phyloP scores from a whole-genome alignment of 2,797 vertebrate genomes.

The Momotus momota region DNA sequence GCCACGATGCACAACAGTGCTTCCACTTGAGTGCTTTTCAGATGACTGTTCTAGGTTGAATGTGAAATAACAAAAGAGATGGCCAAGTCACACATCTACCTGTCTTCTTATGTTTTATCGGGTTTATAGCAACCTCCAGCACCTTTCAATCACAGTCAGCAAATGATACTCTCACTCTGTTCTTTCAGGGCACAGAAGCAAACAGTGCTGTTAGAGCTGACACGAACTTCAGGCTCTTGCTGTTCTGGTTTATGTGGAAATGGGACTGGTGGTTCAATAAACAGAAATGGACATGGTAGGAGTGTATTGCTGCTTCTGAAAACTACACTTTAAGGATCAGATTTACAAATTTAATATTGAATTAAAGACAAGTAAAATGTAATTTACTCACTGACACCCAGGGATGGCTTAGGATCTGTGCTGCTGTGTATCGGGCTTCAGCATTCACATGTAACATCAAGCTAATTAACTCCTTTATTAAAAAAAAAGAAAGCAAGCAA shows the following conservation, averaged over 20 bases:
- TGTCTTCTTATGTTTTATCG: not conserved
- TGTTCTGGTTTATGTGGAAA: not conserved
- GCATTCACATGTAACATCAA: slow-evolving; percentile 93
- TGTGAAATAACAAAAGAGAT: not conserved
- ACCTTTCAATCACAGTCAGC: not conserved
- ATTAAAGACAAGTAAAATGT: not conserved
- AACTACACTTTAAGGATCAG: not conserved
- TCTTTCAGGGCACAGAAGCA: not conserved
- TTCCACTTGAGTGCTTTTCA: not conserved
- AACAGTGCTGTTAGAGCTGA: not conserved
- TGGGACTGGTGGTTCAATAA: not conserved
- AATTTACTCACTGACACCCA: slow-evolving; percentile 91
- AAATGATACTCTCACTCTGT: not conserved
- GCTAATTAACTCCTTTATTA: slow-evolving; percentile 90
- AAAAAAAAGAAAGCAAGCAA: not conserved
- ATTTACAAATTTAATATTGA: not conserved
- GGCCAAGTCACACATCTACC: not conserved
- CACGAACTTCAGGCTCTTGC: not conserved
- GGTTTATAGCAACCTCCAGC: not conserved
- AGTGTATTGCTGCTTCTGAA: not conserved
- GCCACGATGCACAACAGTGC: not conserved
- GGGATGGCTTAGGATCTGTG: slow-evolving; percentile 91
- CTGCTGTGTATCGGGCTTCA: slow-evolving; percentile 91
- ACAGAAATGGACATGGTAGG: not conserved
- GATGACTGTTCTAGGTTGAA: not conserved